Conservation (phyloP, 92 coral and sea anemone species). For the Parazoanthus darwini region DNA sequence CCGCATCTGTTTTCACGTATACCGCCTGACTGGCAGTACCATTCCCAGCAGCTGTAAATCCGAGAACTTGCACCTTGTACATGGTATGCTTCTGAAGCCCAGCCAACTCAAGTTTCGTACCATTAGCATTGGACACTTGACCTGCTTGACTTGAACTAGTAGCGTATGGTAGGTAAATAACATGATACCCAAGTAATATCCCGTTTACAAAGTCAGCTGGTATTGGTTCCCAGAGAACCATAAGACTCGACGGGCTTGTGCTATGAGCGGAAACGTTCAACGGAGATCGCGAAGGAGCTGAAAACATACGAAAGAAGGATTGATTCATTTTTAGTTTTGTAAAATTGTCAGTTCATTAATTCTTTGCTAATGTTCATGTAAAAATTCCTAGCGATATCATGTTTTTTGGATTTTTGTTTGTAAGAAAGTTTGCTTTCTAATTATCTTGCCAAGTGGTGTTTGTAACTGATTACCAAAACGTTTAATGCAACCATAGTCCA, state of each 20-base stretch:
- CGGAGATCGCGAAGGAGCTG: background rate
- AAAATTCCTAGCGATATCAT: no score
- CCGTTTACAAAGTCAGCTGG: background rate
- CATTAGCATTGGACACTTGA: background rate
- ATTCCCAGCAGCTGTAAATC: background rate
- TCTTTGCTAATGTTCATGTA: no score
- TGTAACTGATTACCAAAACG: no score
- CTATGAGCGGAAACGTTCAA: background rate
- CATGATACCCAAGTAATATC: background rate
- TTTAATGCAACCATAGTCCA: no score
- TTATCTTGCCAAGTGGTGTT: no score
- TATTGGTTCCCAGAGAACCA: constrained; percentile 2
- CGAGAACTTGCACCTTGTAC: background rate
- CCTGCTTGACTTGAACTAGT: background rate
- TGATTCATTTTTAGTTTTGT: background rate
- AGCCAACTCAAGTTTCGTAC: background rate
- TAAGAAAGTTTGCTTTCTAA: no score
- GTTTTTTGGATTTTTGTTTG: no score
- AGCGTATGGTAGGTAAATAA: background rate
- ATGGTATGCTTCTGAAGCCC: background rate
- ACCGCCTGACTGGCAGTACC: background rate
- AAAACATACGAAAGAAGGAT: background rate
- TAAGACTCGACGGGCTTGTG: background rate
- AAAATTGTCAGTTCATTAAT: no score
- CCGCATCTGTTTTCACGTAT: background rate